Conservation (phyloP, 2,888 invertebrate species). For the Plebejus melissa region DNA sequence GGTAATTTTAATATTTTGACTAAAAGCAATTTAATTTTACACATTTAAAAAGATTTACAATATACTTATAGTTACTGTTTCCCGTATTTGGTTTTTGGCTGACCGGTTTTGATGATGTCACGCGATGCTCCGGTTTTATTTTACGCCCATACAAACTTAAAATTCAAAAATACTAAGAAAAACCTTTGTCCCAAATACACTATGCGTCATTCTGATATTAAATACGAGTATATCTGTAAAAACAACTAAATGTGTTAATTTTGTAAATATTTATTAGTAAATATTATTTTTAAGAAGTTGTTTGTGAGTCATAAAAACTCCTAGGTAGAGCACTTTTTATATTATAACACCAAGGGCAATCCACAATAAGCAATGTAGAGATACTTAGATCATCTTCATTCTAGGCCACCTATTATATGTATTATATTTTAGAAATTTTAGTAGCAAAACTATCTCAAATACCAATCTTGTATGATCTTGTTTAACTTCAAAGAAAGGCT, state of each 20-base stretch:
- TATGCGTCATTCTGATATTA: background rate
- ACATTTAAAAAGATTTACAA: background rate
- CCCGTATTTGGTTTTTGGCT: slow-evolving; percentile 1
- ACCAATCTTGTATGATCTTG: no score
- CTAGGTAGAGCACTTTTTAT: background rate
- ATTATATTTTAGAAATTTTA: no score
- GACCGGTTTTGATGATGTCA: slow-evolving; percentile 8
- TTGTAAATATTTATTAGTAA: background rate
- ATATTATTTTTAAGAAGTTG: background rate
- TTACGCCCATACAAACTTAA: slow-evolving; percentile 2
- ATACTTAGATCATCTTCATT: no score
- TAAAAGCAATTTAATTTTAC: background rate
- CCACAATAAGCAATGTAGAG: no score
- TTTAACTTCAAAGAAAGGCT: no score
- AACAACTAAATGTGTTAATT: background rate
- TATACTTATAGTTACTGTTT: background rate
- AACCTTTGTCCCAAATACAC: background rate
- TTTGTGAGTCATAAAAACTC: background rate
- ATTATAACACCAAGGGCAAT: background rate
- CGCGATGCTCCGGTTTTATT: background rate
- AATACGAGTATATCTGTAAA: background rate
- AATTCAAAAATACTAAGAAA: slow-evolving; percentile 8
- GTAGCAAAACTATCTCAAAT: no score
- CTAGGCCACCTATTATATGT: no score
- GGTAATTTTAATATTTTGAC: background rate